Base-by-base conservation (phyloP, 1,140 invertebrate species). In the Penaeus vannamei region DNA sequence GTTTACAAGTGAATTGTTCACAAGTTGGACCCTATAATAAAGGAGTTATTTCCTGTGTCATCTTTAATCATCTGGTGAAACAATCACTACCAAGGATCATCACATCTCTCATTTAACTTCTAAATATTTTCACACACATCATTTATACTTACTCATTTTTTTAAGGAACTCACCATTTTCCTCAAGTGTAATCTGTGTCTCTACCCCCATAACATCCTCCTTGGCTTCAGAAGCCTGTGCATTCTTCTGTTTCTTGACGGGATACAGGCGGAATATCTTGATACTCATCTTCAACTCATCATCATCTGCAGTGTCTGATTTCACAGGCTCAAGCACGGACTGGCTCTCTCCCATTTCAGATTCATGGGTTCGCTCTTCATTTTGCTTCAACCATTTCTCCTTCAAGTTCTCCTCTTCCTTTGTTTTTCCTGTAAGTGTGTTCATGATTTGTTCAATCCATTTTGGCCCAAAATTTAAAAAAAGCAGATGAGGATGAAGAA, bases 271-370 rank as follows among this genome's bases (percentile, higher is more conserved):
- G 32, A 89, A 84, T 59, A 89, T 89, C 29, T 89, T 89, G 8
- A 89, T 85, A 60, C 84, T 89, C 87, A 89, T 89, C 61, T 89
- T 89, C 4, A 89, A 59, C 19, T 89, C 83, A 1, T 89, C 87
- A 12, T 89, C 83, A 17, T 89, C 87, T 29, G 84, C 32, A 7
- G 36, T 17, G 20, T 72, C 64, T 59, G 42, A 62, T 26, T 46
- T 26, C 26, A 79, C 62, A 2, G 82, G 82, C 36, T 84, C 60
- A 42, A 89, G 53, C 32, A 85, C 62, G 20, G 82, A 79, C 22
- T 76, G 62, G 20, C 59, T 80, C 19, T 85, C 87, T 20, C 79
- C 72, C n/a, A 53, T 60, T 26, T 29, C 59, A 23, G 82, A 42
- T n/a, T 85, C 83, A 1, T 79, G 19, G 23, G 83, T 53, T 60